Base-by-base conservation (phyloP, 2,797 vertebrate genomes). In the Alca torda region DNA sequence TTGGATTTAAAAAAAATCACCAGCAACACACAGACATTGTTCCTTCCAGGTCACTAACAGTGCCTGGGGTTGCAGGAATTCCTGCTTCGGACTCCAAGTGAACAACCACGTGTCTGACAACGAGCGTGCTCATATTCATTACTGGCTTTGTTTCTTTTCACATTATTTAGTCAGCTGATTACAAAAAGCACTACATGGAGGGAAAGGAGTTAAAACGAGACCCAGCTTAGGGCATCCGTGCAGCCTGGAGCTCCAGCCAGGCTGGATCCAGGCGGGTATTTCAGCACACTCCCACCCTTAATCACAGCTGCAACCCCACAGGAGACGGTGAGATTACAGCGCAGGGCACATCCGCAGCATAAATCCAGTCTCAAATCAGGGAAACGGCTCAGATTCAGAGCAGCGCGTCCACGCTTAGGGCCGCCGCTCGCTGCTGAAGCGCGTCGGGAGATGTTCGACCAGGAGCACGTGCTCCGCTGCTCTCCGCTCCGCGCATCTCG, bases 261-360 rank as follows among this genome's bases (percentile, higher is more conserved):
- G 33, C 31, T 65, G 16, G 30, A 65, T 16, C 33, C 79, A 43
- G 53, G 64, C 9, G 28, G 95, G 3, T 43, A 4, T n/a, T 56
- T n/a, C 64, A 50, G 54, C 54, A 39, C 45, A 5, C 4, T 67
- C 57, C 31, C 33, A 30, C 18, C 54, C 30, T 31, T 2, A 18
- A 51, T 10, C 28, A 7, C 45, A 43, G 39, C 19, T 84, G 24
- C n/a, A 56, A 1, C 18, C 37, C 70, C 82, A 4, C 4, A 43
- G 80, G 24, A 72, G 54, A 9, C 37, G 17, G 11, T 0, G 67
- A 41, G 51, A 11, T 11, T 23, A 4, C 61, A n/a, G 18, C 1
- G 1, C 0, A 11, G 6, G 13, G 18, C 26, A 1, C 0, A 3
- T 65, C 53, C 68, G 53, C 80, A 28, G 0, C 0, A 0, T 1